Evolutionary conservation across 2,888 invertebrate species (phyloP).

Genomic region (Eledona agricola): DNA sequence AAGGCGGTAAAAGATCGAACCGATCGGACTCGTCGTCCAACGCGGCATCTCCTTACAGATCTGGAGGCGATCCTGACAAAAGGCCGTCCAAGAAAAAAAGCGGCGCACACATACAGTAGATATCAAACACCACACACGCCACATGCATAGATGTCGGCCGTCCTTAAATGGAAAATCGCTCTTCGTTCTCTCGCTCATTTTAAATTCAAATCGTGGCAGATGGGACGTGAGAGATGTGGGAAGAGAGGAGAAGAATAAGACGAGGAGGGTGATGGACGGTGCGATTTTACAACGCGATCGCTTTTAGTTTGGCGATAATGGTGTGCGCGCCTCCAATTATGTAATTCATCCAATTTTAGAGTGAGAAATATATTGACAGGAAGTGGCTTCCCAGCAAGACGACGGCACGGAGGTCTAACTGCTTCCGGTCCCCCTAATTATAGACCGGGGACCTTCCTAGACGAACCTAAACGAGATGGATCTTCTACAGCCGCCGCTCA

Average conservation of each 20-base stretch:
- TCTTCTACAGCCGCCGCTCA: no score
- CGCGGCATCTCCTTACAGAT: constrained; percentile 31
- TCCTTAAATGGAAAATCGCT: constrained; percentile 34
- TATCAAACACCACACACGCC: constrained; percentile 29
- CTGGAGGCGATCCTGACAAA: constrained; percentile 30
- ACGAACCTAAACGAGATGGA: constrained; percentile 4
- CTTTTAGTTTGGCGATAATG: constrained; percentile 33
- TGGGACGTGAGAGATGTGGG: constrained; percentile 32
- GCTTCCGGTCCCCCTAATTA: constrained; percentile 47
- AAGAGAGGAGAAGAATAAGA: not conserved
- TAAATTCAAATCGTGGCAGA: constrained; percentile 34
- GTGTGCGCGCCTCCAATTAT: constrained; percentile 45
- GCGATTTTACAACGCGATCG: constrained; percentile 9
- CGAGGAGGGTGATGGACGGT: not conserved
- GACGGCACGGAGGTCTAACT: constrained; percentile 43
- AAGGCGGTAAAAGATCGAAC: constrained; percentile 37
- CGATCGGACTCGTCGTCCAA: constrained; percentile 22
- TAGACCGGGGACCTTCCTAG: constrained; percentile 22
- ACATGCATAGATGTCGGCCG: constrained; percentile 14
- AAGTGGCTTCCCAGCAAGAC: constrained; percentile 46
- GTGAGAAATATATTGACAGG: constrained; percentile 50
- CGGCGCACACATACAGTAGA: constrained; percentile 23
- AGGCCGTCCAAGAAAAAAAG: constrained; percentile 26
- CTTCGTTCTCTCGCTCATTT: constrained; percentile 28
- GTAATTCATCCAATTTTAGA: constrained; percentile 51